Conservation (phyloP, 2,797 vertebrate species). For the Gymnoscopelus microlampas region DNA sequence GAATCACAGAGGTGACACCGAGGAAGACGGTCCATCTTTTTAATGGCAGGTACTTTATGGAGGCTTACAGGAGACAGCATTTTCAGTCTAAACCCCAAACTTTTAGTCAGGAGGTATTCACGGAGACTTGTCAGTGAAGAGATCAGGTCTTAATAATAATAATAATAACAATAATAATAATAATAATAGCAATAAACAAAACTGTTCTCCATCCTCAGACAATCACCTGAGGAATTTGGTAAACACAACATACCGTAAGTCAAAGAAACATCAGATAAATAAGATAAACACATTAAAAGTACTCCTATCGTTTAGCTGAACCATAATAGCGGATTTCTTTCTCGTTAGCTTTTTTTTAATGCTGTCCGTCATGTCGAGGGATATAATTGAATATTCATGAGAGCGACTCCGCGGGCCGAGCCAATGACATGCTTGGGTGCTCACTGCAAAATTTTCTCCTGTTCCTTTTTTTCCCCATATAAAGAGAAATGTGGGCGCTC, state of each 20-base stretch:
- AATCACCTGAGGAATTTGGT: constrained; percentile 10
- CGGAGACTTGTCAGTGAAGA: constrained; percentile 17
- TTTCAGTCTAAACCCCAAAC: constrained; percentile 38
- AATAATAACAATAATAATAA: too few species aligned
- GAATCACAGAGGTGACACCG: constrained; percentile 50
- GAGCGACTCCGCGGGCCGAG: constrained; percentile 41
- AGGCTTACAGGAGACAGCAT: constrained; percentile 44
- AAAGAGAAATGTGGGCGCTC: constrained; percentile 29
- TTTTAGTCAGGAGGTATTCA: constrained; percentile 16
- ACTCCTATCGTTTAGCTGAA: constrained; percentile 9
- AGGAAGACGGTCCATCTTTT: constrained; percentile 48
- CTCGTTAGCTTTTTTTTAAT: constrained; percentile 23
- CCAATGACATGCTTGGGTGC: constrained; percentile 46
- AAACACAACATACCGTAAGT: constrained; percentile 11
- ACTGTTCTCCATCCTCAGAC: background rate
- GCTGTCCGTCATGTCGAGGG: constrained; percentile 29
- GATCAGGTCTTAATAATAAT: constrained; percentile 5
- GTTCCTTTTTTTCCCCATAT: constrained; percentile 14
- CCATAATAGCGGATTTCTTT: constrained; percentile 17
- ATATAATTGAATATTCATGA: constrained; percentile 46
- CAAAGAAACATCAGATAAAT: constrained; percentile 39
- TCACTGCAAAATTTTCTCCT: constrained; percentile 24
- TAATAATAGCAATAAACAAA: background rate
- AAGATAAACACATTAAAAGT: constrained; percentile 31
- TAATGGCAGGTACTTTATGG: constrained; percentile 62